These are phyloP conservation scores for Coptotermes formosanus DNA, from an alignment of 1,140 invertebrate genomes.

Conservation along the genomic window DNA sequence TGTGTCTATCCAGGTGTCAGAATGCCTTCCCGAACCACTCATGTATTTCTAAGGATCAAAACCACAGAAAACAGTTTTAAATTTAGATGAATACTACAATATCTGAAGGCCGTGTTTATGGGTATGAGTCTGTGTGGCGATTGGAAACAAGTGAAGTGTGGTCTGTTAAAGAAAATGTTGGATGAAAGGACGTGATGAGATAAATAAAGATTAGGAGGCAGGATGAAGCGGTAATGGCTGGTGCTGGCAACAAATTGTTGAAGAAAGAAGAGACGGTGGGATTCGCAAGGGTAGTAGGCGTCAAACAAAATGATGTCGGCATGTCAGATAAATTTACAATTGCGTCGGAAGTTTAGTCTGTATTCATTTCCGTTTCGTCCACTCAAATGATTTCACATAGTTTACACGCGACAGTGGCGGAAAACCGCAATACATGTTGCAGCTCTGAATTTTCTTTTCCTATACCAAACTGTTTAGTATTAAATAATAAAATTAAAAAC, in stretches of 20 bases:
- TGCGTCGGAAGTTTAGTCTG: background rate
- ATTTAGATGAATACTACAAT: background rate
- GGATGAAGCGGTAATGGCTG: background rate
- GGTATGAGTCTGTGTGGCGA: background rate
- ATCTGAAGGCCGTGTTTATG: background rate
- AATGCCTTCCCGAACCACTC: background rate
- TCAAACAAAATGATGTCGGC: background rate
- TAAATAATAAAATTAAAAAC: too few species aligned
- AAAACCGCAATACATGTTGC: too few species aligned
- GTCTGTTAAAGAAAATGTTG: conserved; percentile 1
- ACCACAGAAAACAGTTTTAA: conserved; percentile 5
- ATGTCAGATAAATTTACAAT: background rate
- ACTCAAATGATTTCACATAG: too few species aligned
- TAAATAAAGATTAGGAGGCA: background rate
- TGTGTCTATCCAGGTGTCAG: conserved; percentile 1
- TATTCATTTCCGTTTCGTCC: too few species aligned
- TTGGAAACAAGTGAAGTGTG: background rate
- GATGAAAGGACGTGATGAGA: background rate
- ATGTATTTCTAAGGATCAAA: background rate
- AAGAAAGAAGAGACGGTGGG: background rate
- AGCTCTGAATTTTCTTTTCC: too few species aligned
- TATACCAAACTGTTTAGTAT: too few species aligned
- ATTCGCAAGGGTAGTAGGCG: background rate
- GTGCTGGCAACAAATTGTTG: background rate
- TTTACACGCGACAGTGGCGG: too few species aligned